These are phyloP conservation scores for Burhinus oedicnemus DNA, from an alignment of 2,113 vertebrate genomes.

Conservation along the genomic window DNA sequence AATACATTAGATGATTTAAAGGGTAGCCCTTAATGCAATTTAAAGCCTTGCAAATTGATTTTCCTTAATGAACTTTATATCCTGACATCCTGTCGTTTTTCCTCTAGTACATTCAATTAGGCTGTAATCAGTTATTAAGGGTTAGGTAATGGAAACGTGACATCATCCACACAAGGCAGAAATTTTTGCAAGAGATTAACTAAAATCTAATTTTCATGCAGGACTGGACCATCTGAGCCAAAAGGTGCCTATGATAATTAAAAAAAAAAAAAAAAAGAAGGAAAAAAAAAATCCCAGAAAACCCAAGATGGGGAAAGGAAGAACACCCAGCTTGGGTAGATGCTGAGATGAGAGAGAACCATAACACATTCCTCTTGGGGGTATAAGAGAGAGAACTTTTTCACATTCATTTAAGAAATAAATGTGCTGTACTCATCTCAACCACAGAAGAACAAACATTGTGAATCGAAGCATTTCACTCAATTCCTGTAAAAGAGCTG, in stretches of 20 bases:
- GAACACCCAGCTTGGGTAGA: not conserved
- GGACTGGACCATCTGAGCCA: conserved; percentile 27
- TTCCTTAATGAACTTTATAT: conserved; percentile 70
- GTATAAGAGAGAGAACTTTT: not conserved
- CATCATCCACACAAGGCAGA: conserved; percentile 47
- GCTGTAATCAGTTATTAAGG: conserved; percentile 32
- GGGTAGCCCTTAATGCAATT: conserved; percentile 60
- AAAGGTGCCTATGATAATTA: not conserved
- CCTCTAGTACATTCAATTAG: conserved; percentile 55
- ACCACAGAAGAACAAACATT: not conserved
- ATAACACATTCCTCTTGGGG: not conserved
- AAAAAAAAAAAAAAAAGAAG: too few species aligned
- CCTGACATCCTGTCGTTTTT: conserved; percentile 57
- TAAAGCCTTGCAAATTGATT: conserved; percentile 65
- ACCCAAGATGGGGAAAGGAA: not conserved
- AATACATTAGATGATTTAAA: conserved; percentile 54
- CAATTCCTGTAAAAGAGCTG: not conserved
- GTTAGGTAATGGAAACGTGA: conserved; percentile 65
- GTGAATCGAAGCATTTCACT: not conserved
- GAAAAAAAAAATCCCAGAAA: not conserved
- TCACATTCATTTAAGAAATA: not conserved
- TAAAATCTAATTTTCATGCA: conserved; percentile 63
- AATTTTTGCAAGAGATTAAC: conserved; percentile 51
- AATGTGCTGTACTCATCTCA: not conserved
- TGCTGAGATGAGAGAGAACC: not conserved